Base-by-base conservation (phyloP, 2,113 vertebrate genomes). In the Erpornis zantholeuca region DNA sequence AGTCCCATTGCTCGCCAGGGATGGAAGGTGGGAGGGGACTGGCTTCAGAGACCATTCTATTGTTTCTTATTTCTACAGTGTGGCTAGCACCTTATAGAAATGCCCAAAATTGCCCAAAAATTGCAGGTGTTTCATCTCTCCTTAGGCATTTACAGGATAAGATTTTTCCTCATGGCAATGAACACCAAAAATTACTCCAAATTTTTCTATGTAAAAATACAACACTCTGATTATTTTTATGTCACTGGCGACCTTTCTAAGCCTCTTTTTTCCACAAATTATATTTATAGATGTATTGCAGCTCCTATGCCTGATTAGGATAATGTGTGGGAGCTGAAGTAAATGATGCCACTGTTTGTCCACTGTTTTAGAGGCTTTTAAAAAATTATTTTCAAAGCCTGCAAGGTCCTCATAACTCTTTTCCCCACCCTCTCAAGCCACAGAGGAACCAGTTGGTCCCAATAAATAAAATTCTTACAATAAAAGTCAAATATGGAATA, bases 1-100 rank as follows among this genome's bases (percentile, higher is more conserved):
- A 19, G 31, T 24, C 53, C 68, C 28, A 12, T 3, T 3, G 12
- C 35, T 66, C 29, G 17, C 12, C n/a, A 23, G 22, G 42, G 27
- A 9, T 27, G 24, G 73, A n/a, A 87, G 31, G 60, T 0, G 0
- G 10, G 49, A 59, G 22, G 15, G 13, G 31, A 19, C 35, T 31
- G 25, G 11, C 25, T n/a, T 21, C 61, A 36, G 28, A 52, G 17
- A 80, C 31, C 20, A 15, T 35, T 42, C 15, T 1, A 11, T 56
- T 38, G 13, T 45, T 66, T 56, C 47, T 75, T 59, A 12, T 56
- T 76, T 83, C 53, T 40, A 5, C 1, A 3, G 9, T 8, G 5
- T 23, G 61, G 35, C 33, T 5, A 60, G 15, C 12, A 27, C 20
- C 7, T 45, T 28, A 14, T 0, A 92, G 60, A 63, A 95, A 42